These are phyloP conservation scores for Mungos mungo DNA, from an alignment of 2,113 vertebrate genomes.

Conservation along the genomic window DNA sequence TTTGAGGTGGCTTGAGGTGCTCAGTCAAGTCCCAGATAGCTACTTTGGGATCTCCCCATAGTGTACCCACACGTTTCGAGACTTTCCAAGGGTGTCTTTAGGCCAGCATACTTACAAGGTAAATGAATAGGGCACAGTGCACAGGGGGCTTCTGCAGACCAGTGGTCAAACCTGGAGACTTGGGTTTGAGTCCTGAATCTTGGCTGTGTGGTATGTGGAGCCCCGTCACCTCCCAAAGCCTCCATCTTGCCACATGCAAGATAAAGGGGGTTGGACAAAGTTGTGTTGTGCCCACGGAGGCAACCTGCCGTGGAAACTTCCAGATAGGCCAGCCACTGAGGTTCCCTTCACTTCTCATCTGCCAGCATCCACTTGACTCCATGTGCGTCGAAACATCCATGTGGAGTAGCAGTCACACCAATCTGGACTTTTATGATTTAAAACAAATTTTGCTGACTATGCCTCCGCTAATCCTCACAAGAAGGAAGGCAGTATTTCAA, in stretches of 20 bases:
- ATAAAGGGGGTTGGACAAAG: neutral
- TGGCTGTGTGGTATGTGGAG: neutral
- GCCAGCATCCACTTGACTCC: neutral
- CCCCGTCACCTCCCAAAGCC: neutral
- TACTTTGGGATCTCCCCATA: neutral
- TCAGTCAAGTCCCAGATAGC: neutral
- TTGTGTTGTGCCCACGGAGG: neutral
- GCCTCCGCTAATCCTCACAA: neutral
- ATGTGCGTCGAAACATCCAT: neutral
- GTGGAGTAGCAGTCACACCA: neutral
- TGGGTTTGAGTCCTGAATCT: neutral
- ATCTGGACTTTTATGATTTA: neutral
- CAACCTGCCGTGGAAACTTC: neutral
- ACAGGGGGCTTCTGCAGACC: neutral
- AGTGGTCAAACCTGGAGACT: neutral
- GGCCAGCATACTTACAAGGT: neutral
- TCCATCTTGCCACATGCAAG: neutral
- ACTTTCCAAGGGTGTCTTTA: neutral
- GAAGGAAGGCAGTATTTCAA: neutral
- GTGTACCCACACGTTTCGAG: neutral
- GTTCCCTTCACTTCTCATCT: neutral
- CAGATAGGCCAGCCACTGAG: neutral
- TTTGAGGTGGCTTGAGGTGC: neutral
- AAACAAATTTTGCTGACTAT: neutral
- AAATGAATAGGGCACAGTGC: neutral